Percentiles rank a stretch among this genome's conserved stretches.
phyloP scores from a whole-genome alignment of 2,888 invertebrate species.

The Orthosia cruda region DNA sequence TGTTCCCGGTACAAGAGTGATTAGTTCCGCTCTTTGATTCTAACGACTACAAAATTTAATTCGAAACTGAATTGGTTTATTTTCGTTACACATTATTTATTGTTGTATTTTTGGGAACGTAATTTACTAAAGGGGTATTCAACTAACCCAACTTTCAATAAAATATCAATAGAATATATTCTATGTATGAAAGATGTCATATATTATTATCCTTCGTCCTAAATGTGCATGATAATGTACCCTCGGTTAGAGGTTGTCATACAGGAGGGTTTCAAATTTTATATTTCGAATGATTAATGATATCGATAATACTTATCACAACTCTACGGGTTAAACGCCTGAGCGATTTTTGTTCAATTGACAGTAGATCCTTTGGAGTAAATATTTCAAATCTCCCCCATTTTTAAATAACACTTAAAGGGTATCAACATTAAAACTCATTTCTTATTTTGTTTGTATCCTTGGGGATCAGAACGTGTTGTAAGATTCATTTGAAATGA shows the following conservation, averaged over 20 bases:
- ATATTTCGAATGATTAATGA: slow-evolving; percentile 89
- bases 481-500: slow-evolving; percentile 75
- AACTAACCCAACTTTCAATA: slow-evolving; percentile 14
- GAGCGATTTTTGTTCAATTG: slow-evolving; percentile 87
- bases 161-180: slow-evolving; percentile 38
- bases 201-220: slow-evolving; percentile 50
- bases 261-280: slow-evolving; percentile 73
- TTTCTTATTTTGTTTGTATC: slow-evolving; percentile 80
- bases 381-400: slow-evolving; percentile 75
- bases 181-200: slow-evolving; percentile 32
- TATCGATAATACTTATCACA: slow-evolving; percentile 71
- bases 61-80: slow-evolving; percentile 24
- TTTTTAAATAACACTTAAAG: slow-evolving; percentile 81
- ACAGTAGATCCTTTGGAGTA: slow-evolving; percentile 82
- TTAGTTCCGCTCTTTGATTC: slow-evolving; percentile 60
- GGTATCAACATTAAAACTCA: slow-evolving; percentile 76
- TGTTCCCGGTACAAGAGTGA: slow-evolving; percentile 29
- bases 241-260: slow-evolving; percentile 69
- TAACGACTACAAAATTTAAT: slow-evolving; percentile 41
- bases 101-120: not conserved
- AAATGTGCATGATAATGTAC: slow-evolving; percentile 64
- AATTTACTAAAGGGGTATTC: slow-evolving; percentile 5
- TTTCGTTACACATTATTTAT: slow-evolving; percentile 12
- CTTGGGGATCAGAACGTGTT: slow-evolving; percentile 74
- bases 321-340: slow-evolving; percentile 78